phyloP scores from a whole-genome alignment of 2,888 invertebrate species.

The Callyntrura sp. region DNA sequence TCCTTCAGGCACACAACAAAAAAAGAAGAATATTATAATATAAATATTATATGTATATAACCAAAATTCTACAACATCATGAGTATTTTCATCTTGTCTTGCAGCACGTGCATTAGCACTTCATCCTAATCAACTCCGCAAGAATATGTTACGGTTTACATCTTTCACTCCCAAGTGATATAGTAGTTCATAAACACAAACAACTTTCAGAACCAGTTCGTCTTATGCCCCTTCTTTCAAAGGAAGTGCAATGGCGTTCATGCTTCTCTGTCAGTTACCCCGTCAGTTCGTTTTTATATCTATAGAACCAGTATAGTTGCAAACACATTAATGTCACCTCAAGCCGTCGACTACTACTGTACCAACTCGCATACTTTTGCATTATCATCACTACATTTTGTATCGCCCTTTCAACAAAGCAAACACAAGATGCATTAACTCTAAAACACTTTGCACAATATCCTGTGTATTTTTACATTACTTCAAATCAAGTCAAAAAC shows the following conservation, averaged over 20 bases:
- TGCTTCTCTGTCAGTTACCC: background rate
- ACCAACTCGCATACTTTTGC: background rate
- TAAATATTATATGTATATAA: background rate
- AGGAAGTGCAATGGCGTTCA: background rate
- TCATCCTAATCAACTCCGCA: background rate
- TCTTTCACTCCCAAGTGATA: background rate
- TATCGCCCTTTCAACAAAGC: background rate
- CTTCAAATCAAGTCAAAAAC: background rate
- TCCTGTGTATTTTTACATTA: background rate
- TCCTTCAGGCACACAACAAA: too few species aligned
- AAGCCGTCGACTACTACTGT: background rate
- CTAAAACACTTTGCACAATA: background rate
- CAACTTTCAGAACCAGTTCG: conserved; percentile 51
- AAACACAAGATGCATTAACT: background rate
- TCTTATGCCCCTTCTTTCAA: background rate
- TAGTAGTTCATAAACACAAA: background rate
- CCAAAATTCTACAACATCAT: background rate
- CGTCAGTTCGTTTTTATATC: background rate
- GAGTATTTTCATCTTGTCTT: background rate
- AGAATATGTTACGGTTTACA: background rate
- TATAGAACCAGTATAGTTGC: background rate
- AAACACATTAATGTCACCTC: too few species aligned
- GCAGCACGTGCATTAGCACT: background rate
- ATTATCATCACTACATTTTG: background rate
- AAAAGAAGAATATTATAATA: too few species aligned